A percentile compares a stretch with the other conserved stretches of the same genome.
These are phyloP conservation scores for Kryphioiulus occultus DNA, from an alignment of 2,888 invertebrate genomes.

Conservation along the genomic window DNA sequence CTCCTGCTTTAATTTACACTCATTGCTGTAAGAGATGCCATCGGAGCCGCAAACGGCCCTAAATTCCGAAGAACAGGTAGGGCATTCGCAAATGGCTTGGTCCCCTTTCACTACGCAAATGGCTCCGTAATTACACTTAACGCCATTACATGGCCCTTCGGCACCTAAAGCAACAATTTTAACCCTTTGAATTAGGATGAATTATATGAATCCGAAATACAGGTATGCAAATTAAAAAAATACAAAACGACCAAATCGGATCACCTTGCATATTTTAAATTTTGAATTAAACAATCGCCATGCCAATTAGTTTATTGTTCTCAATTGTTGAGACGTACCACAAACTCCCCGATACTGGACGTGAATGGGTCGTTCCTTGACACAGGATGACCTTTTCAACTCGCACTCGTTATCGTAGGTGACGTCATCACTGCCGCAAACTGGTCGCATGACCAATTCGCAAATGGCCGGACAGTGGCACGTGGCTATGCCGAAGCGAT, in stretches of 20 bases:
- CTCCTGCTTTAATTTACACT: constrained; percentile 81
- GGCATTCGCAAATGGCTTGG: constrained; percentile 82
- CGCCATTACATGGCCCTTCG: constrained; percentile 64
- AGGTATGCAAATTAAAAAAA: not conserved
- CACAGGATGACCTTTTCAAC: constrained; percentile 64
- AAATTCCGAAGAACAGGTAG: constrained; percentile 82
- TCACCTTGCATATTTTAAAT: no score
- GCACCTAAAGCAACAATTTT: constrained; percentile 54
- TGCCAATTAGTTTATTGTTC: not conserved
- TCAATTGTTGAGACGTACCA: constrained; percentile 64
- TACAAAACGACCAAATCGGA: not conserved
- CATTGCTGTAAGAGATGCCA: constrained; percentile 69
- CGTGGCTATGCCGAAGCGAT: constrained; percentile 80
- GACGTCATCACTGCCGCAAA: constrained; percentile 63
- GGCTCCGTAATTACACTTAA: constrained; percentile 77
- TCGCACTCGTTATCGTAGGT: constrained; percentile 67
- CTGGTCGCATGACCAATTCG: constrained; percentile 76
- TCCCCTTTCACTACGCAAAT: constrained; percentile 72
- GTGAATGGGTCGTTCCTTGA: constrained; percentile 65
- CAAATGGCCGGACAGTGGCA: constrained; percentile 83
- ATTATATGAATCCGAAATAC: not conserved
- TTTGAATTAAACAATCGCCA: no score
- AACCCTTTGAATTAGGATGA: not conserved
- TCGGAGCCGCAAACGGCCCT: constrained; percentile 78
- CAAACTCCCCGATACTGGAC: constrained; percentile 73